phyloP scores from a whole-genome alignment of 2,888 invertebrate species.

The Auanema sp. region DNA sequence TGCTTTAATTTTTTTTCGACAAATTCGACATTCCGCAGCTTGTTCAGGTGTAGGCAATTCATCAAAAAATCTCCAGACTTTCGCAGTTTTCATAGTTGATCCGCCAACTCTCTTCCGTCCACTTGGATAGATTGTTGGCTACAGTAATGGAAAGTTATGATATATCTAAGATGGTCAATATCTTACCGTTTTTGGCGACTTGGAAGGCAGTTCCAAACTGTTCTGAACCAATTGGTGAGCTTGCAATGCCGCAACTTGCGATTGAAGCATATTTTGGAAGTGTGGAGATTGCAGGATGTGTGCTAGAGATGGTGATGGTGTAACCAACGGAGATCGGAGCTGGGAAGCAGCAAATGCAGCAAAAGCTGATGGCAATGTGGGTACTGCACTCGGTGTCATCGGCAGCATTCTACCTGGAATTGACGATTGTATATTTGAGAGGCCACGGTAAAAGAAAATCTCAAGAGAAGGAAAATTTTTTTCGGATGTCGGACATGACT shows the following conservation, averaged over 20 bases:
- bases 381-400: constrained; percentile 25
- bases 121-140: constrained; percentile 24
- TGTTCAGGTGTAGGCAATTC: constrained; percentile 57
- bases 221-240: constrained; percentile 13
- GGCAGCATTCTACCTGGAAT: constrained; percentile 42
- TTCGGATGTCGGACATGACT: no score
- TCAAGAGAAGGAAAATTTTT: no score
- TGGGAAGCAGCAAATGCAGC: constrained; percentile 37
- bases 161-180: background rate
- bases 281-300: constrained; percentile 34
- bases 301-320: constrained; percentile 12
- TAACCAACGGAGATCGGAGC: constrained; percentile 22
- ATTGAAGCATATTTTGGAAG: constrained; percentile 38
- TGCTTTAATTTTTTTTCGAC: constrained; percentile 61
- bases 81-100: constrained; percentile 43
- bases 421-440: no score
- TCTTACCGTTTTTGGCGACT: constrained; percentile 19
- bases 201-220: constrained; percentile 5
- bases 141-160: background rate
- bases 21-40: constrained; percentile 58
- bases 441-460: no score
- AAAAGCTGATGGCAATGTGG: constrained; percentile 40
- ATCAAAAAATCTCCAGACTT: constrained; percentile 59
- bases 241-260: constrained; percentile 33
- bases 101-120: constrained; percentile 38